Conservation (phyloP, 2,888 invertebrate species). For the Macaria notata region DNA sequence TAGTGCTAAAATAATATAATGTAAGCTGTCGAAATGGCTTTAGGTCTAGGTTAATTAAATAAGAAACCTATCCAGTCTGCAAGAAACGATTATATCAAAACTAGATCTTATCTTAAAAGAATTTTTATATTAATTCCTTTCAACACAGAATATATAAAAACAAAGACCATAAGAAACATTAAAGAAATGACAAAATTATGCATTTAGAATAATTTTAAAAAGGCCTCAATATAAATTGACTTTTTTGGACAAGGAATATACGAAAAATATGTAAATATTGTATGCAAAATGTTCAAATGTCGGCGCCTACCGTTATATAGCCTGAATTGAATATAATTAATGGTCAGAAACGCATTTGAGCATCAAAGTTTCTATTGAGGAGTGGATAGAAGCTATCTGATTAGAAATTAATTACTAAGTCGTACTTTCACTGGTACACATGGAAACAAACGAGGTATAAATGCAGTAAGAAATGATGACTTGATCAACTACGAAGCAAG, state of each 20-base stretch:
- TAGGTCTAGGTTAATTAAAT: no score
- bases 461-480: no score
- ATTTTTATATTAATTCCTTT: no score
- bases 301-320: slow-evolving; percentile 1
- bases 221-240: not conserved
- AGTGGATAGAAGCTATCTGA: not conserved
- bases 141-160: no score
- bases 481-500: no score
- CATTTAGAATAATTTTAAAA: slow-evolving; percentile 2
- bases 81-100: no score
- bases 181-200: slow-evolving; percentile 3
- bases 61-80: no score
- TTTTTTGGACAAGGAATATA: slow-evolving; percentile 1
- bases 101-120: no score
- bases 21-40: no score
- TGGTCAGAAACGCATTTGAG: not conserved
- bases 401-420: slow-evolving; percentile 1
- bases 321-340: slow-evolving; percentile 4
- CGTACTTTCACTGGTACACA: slow-evolving; percentile 2
- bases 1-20: no score
- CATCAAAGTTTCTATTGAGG: not conserved
- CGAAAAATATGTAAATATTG: slow-evolving; percentile 7
- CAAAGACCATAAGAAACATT: no score
- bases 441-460: no score
- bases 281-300: not conserved